Conservation (phyloP, 2,888 invertebrate species). For the Drosophila paramelanica region DNA sequence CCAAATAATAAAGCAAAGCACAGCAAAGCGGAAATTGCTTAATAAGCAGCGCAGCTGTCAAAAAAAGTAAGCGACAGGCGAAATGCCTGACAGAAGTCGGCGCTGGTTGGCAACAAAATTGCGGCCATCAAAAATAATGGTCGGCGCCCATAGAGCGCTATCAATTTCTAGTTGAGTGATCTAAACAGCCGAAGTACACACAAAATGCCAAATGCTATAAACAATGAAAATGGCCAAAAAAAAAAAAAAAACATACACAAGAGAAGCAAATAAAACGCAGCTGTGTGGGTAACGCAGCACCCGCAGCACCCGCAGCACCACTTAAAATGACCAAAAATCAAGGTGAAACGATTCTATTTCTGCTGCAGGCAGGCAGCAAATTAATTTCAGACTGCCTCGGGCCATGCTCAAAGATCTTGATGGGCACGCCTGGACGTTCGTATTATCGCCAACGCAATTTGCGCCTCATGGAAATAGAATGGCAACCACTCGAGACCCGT, state of each 20-base stretch:
- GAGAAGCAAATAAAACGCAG: conserved; percentile 35
- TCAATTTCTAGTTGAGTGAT: conserved; percentile 76
- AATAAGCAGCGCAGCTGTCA: conserved; percentile 75
- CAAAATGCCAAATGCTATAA: conserved; percentile 56
- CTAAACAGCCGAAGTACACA: conserved; percentile 65
- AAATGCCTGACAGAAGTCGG: conserved; percentile 8
- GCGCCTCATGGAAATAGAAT: conserved; percentile 62
- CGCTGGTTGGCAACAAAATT: conserved; percentile 20
- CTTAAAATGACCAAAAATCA: conserved; percentile 60
- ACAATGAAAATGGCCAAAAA: conserved; percentile 57
- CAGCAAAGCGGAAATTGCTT: conserved; percentile 61
- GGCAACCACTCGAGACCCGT: conserved; percentile 9
- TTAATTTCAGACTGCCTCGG: conserved; percentile 60
- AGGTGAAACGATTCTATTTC: conserved; percentile 62
- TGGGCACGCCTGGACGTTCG: conserved; percentile 44
- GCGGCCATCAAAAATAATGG: conserved; percentile 71
- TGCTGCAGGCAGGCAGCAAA: conserved; percentile 71
- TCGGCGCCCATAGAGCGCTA: conserved; percentile 47
- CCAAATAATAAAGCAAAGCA: conserved; percentile 9
- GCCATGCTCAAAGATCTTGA: conserved; percentile 53
- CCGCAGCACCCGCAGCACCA: conserved; percentile 14
- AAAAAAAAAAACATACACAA: not conserved
- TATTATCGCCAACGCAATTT: conserved; percentile 69
- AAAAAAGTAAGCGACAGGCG: conserved; percentile 25
- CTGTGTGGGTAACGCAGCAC: conserved; percentile 14